phyloP scores from a whole-genome alignment of 2,797 vertebrate genomes.

The Pangasius sanitwongsei region DNA sequence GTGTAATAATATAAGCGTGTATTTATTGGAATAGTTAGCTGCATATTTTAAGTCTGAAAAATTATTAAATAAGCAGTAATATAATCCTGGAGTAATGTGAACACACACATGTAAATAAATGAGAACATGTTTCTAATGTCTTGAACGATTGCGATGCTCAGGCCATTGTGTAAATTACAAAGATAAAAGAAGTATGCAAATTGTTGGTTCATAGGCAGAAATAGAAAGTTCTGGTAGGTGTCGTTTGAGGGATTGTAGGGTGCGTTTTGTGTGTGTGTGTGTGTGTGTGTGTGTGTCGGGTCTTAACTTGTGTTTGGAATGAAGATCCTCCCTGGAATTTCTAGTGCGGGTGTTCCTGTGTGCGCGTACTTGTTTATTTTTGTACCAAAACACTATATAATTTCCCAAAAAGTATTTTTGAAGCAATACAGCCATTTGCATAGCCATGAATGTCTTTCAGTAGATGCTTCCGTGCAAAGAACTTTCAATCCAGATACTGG shows the following conservation, averaged over 20 bases:
- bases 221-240: not conserved
- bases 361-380: not conserved
- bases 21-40: not conserved
- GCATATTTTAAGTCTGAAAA: not conserved
- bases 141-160: not conserved
- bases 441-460: not conserved
- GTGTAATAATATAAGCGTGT: not conserved
- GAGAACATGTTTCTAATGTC: not conserved
- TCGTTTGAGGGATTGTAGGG: not conserved
- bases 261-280: not conserved
- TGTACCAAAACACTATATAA: not conserved
- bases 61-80: too few relatives aligned
- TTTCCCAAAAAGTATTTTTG: not conserved
- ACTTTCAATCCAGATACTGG: not conserved
- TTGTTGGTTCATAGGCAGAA: not conserved
- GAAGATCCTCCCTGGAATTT: constrained; percentile 29
- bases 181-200: not conserved
- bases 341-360: constrained; percentile 5
- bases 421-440: not conserved
- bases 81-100: not conserved
- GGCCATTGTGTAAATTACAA: not conserved
- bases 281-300: not conserved
- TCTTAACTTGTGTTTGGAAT: constrained; percentile 30
- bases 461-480: not conserved
- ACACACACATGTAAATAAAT: not conserved